Evolutionary conservation across 2,888 invertebrate genomes (phyloP), one percentile per base, ranked within the genome.

Genomic region (Acanthopleura granulata): DNA sequence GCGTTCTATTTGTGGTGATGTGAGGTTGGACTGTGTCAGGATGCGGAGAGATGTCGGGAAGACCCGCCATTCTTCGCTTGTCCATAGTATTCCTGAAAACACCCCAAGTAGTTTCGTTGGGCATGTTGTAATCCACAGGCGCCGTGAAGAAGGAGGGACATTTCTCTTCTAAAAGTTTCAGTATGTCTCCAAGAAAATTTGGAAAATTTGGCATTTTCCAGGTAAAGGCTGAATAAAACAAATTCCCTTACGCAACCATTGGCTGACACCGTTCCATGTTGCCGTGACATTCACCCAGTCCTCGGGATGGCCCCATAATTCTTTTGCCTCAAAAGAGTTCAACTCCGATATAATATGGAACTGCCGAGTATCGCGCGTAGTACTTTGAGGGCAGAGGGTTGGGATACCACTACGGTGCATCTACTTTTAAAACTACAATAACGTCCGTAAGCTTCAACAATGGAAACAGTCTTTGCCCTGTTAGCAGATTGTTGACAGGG

Each of bases 91-190:
- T 57, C 57, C 12, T 57, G 22, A 57, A 57, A 57, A 57, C 57
- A 57, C n/a, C 12, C 57, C 57, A 57, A 18, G 57, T n/a, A 4
- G 66, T 66, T 66, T 66, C 66, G 14, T 66, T 66, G 18, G 66
- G 66, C 6, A 66, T 27, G 15, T 66, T 25, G 25, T 12, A 66
- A 22, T 22, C 29, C 3, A 25, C 6, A 22, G 66, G 66, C 16
- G 66, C 12, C 16, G 18, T 22, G 25, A 66, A 16, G 25, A 66
- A 66, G 6, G 18, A 22, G 12, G 66, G 25, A 66, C 22, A 66
- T 16, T 22, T 66, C 29, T 22, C 16, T 27, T 15, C 22, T 25
- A 66, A 15, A 25, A 27, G 22, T 22, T 25, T 15, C 12, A 25
- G 29, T 22, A 66, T 66, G 29, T 66, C 66, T 1, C 6, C 22